Evolutionary conservation across 2,797 vertebrate species (phyloP).

Genomic region (Anas bernieri): DNA sequence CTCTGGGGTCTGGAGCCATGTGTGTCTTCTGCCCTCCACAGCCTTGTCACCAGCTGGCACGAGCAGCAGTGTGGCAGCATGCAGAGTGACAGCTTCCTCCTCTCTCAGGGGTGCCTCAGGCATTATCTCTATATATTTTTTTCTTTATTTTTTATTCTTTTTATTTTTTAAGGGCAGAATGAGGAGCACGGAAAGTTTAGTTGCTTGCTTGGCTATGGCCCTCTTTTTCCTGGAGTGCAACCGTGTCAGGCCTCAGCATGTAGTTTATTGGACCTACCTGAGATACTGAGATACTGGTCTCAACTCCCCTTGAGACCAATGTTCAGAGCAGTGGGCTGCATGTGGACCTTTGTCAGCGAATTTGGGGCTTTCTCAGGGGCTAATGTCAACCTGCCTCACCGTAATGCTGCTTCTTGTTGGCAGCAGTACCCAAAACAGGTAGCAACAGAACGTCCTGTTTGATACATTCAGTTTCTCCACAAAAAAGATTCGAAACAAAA

Average conservation of each 20-base stretch:
- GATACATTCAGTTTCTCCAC: neutral
- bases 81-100: neutral
- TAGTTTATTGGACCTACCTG: neutral
- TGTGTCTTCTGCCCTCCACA: neutral
- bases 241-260: neutral
- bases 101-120: neutral
- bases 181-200: neutral
- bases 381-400: neutral
- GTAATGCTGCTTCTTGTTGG: neutral
- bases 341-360: neutral
- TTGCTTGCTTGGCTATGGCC: neutral
- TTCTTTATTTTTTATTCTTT: neutral
- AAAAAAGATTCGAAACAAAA: neutral
- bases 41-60: rapidly evolving
- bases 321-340: neutral
- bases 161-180: neutral
- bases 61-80: neutral
- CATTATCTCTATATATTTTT: neutral
- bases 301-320: neutral
- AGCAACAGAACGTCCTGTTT: neutral
- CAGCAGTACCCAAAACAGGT: neutral
- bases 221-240: neutral
- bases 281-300: neutral
- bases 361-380: neutral
- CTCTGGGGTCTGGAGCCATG: neutral